Percentiles rank a stretch among this genome's conserved stretches.
phyloP scores from a whole-genome alignment of 2,888 invertebrate genomes.

The Habrosyne pyritoides region DNA sequence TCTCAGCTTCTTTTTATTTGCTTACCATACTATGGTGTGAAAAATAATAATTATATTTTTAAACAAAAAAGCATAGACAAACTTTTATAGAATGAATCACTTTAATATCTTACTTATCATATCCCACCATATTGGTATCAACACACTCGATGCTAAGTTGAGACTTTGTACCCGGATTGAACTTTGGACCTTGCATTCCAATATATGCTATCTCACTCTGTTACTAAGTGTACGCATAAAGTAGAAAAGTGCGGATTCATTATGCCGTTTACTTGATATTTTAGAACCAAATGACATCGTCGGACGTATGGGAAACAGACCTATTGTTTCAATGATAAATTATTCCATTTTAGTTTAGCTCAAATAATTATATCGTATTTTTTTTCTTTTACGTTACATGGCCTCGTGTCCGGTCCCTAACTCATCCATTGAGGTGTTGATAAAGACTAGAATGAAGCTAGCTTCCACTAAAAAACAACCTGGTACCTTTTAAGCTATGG shows the following conservation, averaged over 20 bases:
- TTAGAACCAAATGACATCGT: neutral
- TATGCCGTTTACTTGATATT: neutral
- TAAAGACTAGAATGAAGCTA: too few relatives aligned
- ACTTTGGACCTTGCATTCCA: neutral
- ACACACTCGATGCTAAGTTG: neutral
- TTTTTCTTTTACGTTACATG: too few relatives aligned
- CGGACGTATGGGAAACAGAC: neutral
- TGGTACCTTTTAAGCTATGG: too few relatives aligned
- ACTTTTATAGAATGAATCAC: neutral
- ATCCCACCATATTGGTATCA: neutral
- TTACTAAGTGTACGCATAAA: neutral
- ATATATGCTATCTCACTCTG: neutral
- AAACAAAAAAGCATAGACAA: too few relatives aligned
- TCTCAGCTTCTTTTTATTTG: too few relatives aligned
- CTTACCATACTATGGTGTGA: too few relatives aligned
- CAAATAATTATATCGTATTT: too few relatives aligned
- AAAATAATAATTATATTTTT: too few relatives aligned
- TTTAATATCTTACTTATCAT: neutral
- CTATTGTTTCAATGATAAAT: neutral
- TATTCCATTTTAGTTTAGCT: neutral
- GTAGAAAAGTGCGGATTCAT: neutral
- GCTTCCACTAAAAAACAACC: too few relatives aligned
- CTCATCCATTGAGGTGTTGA: too few relatives aligned
- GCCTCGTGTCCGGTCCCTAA: too few relatives aligned
- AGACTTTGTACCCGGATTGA: neutral